These are phyloP conservation scores for Hoplostethus mediterraneus DNA, from an alignment of 2,797 vertebrate genomes.

Conservation along the genomic window DNA sequence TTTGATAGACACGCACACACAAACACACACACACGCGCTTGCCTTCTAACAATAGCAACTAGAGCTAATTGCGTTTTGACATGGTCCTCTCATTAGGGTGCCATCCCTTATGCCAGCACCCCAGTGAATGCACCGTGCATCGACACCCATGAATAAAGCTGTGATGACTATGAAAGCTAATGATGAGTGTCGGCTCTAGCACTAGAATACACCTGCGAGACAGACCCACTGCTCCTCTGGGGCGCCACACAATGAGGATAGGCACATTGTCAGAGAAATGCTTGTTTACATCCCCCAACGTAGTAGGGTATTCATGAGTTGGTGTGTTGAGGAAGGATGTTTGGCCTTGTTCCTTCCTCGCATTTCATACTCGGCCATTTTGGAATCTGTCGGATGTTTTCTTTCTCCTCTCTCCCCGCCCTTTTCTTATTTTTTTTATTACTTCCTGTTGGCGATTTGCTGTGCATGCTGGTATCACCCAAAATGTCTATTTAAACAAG, in stretches of 20 bases:
- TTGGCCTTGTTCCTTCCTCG: not conserved
- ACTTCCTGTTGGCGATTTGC: not conserved
- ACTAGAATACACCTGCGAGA: slow-evolving; percentile 1
- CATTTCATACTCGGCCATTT: too few species aligned
- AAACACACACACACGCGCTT: not conserved
- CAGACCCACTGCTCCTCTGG: not conserved
- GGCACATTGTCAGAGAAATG: slow-evolving; percentile 26
- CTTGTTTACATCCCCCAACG: slow-evolving; percentile 10
- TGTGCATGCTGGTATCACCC: not conserved
- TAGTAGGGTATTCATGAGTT: slow-evolving; percentile 40
- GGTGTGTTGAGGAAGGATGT: slow-evolving; percentile 1
- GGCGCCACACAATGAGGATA: slow-evolving; percentile 17
- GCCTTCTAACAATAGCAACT: not conserved
- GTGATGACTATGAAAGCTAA: slow-evolving; percentile 21
- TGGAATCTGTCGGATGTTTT: not conserved
- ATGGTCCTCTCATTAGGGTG: slow-evolving; percentile 10
- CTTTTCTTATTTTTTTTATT: not conserved
- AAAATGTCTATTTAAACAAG: not conserved
- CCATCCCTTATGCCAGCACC: slow-evolving; percentile 30
- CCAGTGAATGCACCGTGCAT: not conserved
- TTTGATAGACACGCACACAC: not conserved
- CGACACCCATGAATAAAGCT: slow-evolving; percentile 20
- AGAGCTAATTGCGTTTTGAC: slow-evolving; percentile 37
- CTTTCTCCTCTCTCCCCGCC: not conserved
- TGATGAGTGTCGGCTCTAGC: slow-evolving; percentile 38